phyloP scores from a whole-genome alignment of 2,888 invertebrate species.

The Ichneumon xanthorius region DNA sequence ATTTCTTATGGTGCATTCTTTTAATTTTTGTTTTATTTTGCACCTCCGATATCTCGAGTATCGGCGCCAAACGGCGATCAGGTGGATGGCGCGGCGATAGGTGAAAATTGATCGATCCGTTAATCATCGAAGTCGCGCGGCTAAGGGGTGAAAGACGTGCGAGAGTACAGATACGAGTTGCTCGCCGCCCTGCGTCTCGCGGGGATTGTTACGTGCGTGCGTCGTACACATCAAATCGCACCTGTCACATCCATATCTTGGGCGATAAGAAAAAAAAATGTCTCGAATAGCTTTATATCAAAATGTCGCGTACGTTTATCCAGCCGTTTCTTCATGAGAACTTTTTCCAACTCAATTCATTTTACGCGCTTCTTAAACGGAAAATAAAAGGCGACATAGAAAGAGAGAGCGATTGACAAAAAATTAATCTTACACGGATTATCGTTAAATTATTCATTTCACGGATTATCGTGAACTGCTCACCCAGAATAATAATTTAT shows the following conservation, averaged over 20 bases:
- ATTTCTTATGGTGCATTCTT: conserved; percentile 21
- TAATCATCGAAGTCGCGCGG: conserved; percentile 64
- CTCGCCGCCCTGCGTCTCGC: conserved; percentile 30
- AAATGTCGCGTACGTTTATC: conserved; percentile 29
- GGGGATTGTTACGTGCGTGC: conserved; percentile 53
- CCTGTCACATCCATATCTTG: conserved; percentile 61
- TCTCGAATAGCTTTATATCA: conserved; percentile 35
- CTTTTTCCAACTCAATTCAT: background rate
- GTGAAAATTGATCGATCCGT: conserved; percentile 67
- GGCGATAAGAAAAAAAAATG: conserved; percentile 55
- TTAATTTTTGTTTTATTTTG: background rate
- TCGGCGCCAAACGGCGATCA: conserved; percentile 52
- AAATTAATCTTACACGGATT: background rate
- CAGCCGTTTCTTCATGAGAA: background rate
- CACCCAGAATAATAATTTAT: too few relatives aligned
- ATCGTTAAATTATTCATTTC: background rate
- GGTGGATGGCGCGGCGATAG: conserved; percentile 54
- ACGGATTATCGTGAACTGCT: background rate
- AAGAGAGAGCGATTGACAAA: conserved; percentile 11
- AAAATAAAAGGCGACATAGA: conserved; percentile 1
- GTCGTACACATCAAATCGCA: conserved; percentile 49
- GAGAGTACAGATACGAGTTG: conserved; percentile 39
- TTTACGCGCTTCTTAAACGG: background rate
- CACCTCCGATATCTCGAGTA: conserved; percentile 23
- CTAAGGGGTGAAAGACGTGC: background rate